These are phyloP conservation scores for Parelbella ahira DNA, from an alignment of 2,888 invertebrate genomes.

Conservation along the genomic window DNA sequence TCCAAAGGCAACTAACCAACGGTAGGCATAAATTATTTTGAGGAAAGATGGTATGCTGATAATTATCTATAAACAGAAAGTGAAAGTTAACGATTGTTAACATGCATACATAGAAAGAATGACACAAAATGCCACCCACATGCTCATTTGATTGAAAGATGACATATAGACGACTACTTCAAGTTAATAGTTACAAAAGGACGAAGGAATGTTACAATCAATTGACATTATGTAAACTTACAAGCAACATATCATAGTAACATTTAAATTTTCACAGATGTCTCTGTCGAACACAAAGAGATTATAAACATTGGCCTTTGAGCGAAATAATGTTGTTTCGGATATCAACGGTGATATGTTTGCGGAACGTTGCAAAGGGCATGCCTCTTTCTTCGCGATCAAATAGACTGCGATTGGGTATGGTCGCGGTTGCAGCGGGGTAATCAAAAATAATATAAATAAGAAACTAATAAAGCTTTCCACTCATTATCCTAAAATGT, in stretches of 20 bases:
- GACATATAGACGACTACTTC: no score
- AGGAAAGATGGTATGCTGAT: slow-evolving; percentile 7
- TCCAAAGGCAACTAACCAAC: slow-evolving; percentile 3
- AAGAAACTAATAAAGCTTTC: no score
- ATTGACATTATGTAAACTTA: slow-evolving; percentile 12
- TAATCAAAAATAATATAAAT: no score
- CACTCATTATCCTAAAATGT: no score
- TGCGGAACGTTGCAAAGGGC: slow-evolving; percentile 37
- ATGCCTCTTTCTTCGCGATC: slow-evolving; percentile 43
- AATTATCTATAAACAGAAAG: no score
- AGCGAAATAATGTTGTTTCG: slow-evolving; percentile 33
- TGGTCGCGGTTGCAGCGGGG: slow-evolving; percentile 29
- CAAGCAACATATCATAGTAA: slow-evolving; percentile 17
- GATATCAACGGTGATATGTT: slow-evolving; percentile 31
- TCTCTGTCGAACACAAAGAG: slow-evolving; percentile 23
- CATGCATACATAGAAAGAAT: no score
- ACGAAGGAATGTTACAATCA: no score
- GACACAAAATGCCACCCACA: no score
- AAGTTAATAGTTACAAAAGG: no score
- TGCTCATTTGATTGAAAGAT: no score
- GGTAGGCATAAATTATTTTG: slow-evolving; percentile 11
- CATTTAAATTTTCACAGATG: slow-evolving; percentile 21
- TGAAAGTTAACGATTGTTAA: no score
- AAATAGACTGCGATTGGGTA: slow-evolving; percentile 34
- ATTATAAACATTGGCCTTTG: slow-evolving; percentile 25